Conservation (phyloP, 2,888 invertebrate species). For the Phania funesta region DNA sequence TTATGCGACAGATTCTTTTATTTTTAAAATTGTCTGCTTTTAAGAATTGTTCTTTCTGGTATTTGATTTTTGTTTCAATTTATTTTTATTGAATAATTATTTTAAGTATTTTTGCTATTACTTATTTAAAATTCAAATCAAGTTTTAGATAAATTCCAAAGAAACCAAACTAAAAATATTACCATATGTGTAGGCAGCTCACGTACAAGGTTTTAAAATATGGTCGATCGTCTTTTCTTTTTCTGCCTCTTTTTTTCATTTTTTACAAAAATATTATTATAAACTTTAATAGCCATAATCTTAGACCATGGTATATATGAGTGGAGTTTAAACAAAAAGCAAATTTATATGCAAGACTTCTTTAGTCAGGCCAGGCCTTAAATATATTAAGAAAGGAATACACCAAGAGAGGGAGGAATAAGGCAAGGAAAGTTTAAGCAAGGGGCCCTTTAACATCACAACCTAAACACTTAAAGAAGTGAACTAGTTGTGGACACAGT, state of each 20-base stretch:
- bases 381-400: conserved; percentile 8
- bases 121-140: conserved; percentile 64
- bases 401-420: background rate
- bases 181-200: conserved; percentile 76
- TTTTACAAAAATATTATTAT: conserved; percentile 54
- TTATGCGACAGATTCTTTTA: background rate
- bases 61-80: conserved; percentile 29
- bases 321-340: conserved; percentile 38
- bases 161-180: conserved; percentile 21
- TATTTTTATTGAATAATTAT: conserved; percentile 25
- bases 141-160: conserved; percentile 31
- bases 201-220: conserved; percentile 79
- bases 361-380: conserved; percentile 51
- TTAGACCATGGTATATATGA: conserved; percentile 55
- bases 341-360: conserved; percentile 64
- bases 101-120: conserved; percentile 20
- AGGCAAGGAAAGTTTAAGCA: background rate
- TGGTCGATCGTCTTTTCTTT: conserved; percentile 63
- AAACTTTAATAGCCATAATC: conserved; percentile 65
- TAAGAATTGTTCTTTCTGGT: background rate
- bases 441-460: conserved; percentile 5
- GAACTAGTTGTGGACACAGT: too few species aligned
- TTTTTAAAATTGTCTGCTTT: background rate
- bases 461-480: too few species aligned
- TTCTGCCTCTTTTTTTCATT: conserved; percentile 26